Evolutionary conservation across 2,113 vertebrate genomes (phyloP).

Genomic region (Agapornis roseicollis): DNA sequence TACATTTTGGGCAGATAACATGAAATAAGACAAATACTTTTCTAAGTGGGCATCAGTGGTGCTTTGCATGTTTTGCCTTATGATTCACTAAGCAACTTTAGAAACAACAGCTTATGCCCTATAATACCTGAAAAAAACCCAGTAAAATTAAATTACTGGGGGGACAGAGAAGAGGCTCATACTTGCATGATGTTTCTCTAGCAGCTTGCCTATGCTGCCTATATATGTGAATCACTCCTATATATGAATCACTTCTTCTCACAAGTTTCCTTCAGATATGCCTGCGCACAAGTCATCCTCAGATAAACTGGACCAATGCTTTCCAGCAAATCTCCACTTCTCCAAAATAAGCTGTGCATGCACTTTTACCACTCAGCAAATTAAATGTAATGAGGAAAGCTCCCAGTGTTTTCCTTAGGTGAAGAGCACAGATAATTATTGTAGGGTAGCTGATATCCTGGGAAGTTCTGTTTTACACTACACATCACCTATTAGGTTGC

Average conservation of each 20-base stretch:
- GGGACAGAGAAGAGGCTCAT: neutral
- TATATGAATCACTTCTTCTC: neutral
- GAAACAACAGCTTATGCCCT: neutral
- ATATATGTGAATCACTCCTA: accelerated
- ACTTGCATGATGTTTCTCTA: neutral
- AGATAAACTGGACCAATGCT: accelerated
- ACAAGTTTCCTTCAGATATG: neutral
- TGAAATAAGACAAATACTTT: neutral
- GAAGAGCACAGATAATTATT: neutral
- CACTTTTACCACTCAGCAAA: neutral
- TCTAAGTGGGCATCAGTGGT: no score
- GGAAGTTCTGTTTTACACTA: neutral
- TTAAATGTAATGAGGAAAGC: neutral
- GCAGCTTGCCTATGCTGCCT: neutral
- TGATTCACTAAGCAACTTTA: neutral
- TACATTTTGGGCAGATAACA: neutral
- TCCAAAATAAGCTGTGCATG: neutral
- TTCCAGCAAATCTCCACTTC: neutral
- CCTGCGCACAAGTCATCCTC: accelerated
- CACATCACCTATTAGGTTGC: neutral
- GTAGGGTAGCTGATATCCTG: neutral
- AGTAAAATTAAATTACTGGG: neutral
- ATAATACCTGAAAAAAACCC: neutral
- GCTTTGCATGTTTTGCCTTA: neutral
- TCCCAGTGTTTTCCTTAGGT: no score